A percentile compares a stretch with the other conserved stretches of the same genome.
These are phyloP conservation scores for Phorcus lineatus DNA, from an alignment of 2,888 invertebrate species.

Conservation along the genomic window DNA sequence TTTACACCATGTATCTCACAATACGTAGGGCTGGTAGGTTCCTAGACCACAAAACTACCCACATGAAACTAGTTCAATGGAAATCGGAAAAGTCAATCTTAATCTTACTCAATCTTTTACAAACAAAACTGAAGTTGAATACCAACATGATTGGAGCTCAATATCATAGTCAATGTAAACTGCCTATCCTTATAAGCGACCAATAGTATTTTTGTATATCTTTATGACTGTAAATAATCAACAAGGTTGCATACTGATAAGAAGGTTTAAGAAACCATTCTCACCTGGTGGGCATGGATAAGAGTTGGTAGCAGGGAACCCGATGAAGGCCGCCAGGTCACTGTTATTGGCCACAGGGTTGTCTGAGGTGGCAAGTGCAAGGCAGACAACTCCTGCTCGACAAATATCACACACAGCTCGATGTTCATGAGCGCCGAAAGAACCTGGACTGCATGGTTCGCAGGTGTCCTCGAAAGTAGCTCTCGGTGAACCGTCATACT, in stretches of 20 bases:
- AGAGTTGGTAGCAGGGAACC: constrained; percentile 65
- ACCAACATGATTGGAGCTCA: too few relatives aligned
- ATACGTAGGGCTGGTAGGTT: too few relatives aligned
- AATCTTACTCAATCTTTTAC: too few relatives aligned
- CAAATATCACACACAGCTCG: constrained; percentile 66
- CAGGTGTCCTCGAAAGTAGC: constrained; percentile 69
- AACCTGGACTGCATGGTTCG: constrained; percentile 69
- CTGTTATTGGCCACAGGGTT: constrained; percentile 64
- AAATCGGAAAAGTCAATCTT: too few relatives aligned
- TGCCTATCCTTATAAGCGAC: too few relatives aligned
- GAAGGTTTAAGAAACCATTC: too few relatives aligned
- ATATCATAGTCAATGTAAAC: too few relatives aligned
- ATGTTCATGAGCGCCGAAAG: constrained; percentile 66
- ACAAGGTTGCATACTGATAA: neutral
- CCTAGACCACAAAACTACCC: too few relatives aligned
- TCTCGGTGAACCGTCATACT: constrained; percentile 65
- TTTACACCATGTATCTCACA: too few relatives aligned
- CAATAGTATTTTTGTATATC: too few relatives aligned
- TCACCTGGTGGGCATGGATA: constrained; percentile 70
- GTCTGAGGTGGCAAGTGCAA: constrained; percentile 66
- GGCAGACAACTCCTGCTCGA: constrained; percentile 72
- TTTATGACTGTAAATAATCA: neutral
- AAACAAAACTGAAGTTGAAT: too few relatives aligned
- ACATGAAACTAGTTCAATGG: too few relatives aligned
- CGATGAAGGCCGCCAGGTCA: constrained; percentile 50